Conservation (phyloP, 1,140 invertebrate genomes). For the Leptinotarsa defecta region DNA sequence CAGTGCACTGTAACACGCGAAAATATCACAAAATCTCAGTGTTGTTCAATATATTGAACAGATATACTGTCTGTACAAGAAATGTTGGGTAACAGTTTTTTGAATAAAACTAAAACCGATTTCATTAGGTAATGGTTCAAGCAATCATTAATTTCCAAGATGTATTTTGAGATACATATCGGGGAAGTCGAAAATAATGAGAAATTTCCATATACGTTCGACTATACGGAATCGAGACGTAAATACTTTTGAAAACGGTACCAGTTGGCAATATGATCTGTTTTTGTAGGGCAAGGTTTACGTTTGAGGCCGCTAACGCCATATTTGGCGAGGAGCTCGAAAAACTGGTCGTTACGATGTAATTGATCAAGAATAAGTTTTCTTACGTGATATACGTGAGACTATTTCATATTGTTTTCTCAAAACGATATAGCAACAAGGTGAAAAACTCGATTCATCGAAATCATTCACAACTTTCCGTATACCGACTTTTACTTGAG, state of each 20-base stretch:
- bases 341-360: not conserved
- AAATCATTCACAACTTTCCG: slow-evolving; percentile 8
- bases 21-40: too few relatives aligned
- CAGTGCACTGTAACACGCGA: too few relatives aligned
- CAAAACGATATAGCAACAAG: not conserved
- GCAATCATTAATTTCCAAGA: too few relatives aligned
- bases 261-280: not conserved
- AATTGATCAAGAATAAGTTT: not conserved
- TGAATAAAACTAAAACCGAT: too few relatives aligned
- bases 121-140: too few relatives aligned
- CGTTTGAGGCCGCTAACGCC: slow-evolving; percentile 1
- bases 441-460: not conserved
- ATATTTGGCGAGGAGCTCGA: not conserved
- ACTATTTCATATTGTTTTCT: not conserved
- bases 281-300: slow-evolving; percentile 1
- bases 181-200: too few relatives aligned
- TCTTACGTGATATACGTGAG: slow-evolving; percentile 2
- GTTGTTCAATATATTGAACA: too few relatives aligned
- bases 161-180: too few relatives aligned
- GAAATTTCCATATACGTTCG: too few relatives aligned
- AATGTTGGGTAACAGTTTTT: too few relatives aligned
- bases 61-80: too few relatives aligned
- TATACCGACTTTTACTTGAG: not conserved
- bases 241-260: not conserved
- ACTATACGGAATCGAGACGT: too few relatives aligned